Conservation (phyloP, 2,797 vertebrate genomes). For the Mallotus villosus region DNA sequence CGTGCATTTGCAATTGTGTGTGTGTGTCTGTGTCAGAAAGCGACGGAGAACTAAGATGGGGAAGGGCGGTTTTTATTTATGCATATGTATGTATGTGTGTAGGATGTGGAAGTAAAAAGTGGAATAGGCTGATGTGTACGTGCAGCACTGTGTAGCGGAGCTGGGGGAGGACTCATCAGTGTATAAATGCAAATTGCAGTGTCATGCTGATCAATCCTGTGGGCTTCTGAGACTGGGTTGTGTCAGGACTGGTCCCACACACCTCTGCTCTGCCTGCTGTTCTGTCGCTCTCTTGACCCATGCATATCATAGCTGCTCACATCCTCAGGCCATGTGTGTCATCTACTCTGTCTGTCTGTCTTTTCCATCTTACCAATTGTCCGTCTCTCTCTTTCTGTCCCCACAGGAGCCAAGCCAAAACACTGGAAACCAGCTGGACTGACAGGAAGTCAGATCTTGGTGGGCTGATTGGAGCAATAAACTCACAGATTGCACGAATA, state of each 20-base stretch:
- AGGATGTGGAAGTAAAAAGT: background rate
- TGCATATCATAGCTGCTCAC: slow-evolving; percentile 2
- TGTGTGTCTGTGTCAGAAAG: slow-evolving; percentile 8
- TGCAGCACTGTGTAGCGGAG: slow-evolving; percentile 34
- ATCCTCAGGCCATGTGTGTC: slow-evolving; percentile 9
- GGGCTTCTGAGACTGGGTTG: slow-evolving; percentile 58
- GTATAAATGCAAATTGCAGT: slow-evolving; percentile 64
- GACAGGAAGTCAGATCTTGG: slow-evolving; percentile 24
- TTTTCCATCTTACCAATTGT: background rate
- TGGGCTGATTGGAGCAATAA: too few relatives aligned
- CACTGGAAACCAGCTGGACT: slow-evolving; percentile 30
- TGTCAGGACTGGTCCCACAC: slow-evolving; percentile 53
- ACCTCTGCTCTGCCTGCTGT: slow-evolving; percentile 22
- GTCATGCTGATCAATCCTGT: slow-evolving; percentile 67
- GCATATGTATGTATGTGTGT: background rate
- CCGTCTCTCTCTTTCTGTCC: slow-evolving; percentile 34
- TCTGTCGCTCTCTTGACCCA: slow-evolving; percentile 4
- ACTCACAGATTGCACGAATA: background rate
- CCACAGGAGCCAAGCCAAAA: slow-evolving; percentile 48
- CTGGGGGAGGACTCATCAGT: slow-evolving; percentile 45
- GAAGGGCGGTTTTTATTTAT: background rate
- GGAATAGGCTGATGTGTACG: background rate
- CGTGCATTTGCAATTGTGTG: background rate
- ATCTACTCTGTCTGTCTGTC: slow-evolving; percentile 9
- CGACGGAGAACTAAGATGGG: slow-evolving; percentile 5